phyloP scores from a whole-genome alignment of 2,113 vertebrate species.

The Haemorhous mexicanus region DNA sequence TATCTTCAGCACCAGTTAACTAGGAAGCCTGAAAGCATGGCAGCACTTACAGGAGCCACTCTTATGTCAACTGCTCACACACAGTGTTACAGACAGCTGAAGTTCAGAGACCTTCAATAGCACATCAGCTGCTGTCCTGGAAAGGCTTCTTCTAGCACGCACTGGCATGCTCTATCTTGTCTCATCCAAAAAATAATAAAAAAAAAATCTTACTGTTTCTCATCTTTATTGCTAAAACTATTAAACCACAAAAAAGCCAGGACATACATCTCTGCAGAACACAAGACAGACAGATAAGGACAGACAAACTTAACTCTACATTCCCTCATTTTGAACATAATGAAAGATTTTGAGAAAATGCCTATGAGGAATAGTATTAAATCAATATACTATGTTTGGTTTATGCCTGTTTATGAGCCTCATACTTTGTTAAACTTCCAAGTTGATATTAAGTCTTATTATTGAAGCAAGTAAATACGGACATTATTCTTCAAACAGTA shows the following conservation, averaged over 20 bases:
- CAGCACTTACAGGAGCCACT: neutral
- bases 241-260: neutral
- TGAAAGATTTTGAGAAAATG: neutral
- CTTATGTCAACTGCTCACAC: rapidly evolving
- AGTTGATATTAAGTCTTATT: neutral
- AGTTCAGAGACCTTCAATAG: neutral
- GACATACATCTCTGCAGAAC: neutral
- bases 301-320: neutral
- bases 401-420: neutral
- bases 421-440: neutral
- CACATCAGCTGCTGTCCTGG: neutral
- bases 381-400: neutral
- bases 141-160: neutral
- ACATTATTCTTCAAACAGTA: neutral
- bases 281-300: neutral
- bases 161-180: neutral
- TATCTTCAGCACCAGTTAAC: neutral
- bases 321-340: neutral
- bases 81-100: neutral
- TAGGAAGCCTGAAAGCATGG: neutral
- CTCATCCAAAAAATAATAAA: neutral
- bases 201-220: neutral
- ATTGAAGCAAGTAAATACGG: neutral
- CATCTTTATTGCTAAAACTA: neutral
- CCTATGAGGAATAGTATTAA: neutral